phyloP scores from a whole-genome alignment of 2,888 invertebrate species.

The Xanthia togata region DNA sequence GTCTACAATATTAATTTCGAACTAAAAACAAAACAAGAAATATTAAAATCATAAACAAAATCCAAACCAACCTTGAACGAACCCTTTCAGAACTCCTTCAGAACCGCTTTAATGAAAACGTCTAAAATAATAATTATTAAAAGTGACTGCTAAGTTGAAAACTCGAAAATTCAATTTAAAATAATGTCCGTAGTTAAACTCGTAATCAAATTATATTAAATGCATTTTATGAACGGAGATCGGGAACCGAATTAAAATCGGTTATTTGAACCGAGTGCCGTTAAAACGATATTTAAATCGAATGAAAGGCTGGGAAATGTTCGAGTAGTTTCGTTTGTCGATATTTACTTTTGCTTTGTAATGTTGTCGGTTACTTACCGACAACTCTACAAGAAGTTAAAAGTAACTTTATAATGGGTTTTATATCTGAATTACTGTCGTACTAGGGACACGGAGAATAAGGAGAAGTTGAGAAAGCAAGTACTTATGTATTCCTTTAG shows the following conservation, averaged over 20 bases:
- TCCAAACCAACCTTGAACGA: not conserved
- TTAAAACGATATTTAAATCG: slow-evolving; percentile 58
- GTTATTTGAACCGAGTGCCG: slow-evolving; percentile 54
- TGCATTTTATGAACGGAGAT: slow-evolving; percentile 56
- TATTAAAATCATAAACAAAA: slow-evolving; percentile 18
- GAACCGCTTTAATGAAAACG: slow-evolving; percentile 6
- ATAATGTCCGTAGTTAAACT: slow-evolving; percentile 50
- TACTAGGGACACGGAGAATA: not conserved
- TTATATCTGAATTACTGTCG: not conserved
- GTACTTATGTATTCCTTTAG: no score
- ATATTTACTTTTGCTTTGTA: slow-evolving; percentile 3
- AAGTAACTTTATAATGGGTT: not conserved
- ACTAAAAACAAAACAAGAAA: not conserved
- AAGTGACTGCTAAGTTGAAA: slow-evolving; percentile 43
- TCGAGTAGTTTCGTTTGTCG: slow-evolving; percentile 12
- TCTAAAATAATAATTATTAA: slow-evolving; percentile 48
- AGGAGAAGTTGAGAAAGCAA: no score
- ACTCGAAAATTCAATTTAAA: slow-evolving; percentile 45
- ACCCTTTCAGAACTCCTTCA: not conserved
- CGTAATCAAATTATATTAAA: slow-evolving; percentile 63
- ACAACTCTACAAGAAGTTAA: not conserved
- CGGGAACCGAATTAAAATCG: slow-evolving; percentile 56
- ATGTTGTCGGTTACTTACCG: not conserved
- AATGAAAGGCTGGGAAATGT: slow-evolving; percentile 40
- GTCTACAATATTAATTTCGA: not conserved